A percentile compares a stretch with the other conserved stretches of the same genome.
These are phyloP conservation scores for Drosophila sp. DNA, from an alignment of 1,140 invertebrate species.

Conservation along the genomic window DNA sequence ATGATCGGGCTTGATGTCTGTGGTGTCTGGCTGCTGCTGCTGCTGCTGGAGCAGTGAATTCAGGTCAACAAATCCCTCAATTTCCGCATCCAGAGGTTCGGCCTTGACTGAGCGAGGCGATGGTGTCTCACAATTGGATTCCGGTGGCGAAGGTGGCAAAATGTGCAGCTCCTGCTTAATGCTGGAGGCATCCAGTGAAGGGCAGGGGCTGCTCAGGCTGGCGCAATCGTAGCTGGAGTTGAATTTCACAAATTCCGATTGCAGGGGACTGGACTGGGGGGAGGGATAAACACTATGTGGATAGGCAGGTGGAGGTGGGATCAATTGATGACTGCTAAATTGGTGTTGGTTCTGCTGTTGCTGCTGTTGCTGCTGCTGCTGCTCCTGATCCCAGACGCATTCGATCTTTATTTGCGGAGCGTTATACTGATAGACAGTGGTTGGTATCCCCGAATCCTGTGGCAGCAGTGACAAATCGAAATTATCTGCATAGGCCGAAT, in stretches of 20 bases:
- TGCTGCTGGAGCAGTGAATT: slow-evolving; percentile 67
- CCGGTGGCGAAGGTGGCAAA: slow-evolving; percentile 81
- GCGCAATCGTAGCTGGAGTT: slow-evolving; percentile 71
- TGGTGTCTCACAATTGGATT: slow-evolving; percentile 81
- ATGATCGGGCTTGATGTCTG: slow-evolving; percentile 86
- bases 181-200: slow-evolving; percentile 69
- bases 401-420: slow-evolving; percentile 79
- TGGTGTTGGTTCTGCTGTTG: not conserved
- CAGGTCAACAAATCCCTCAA: slow-evolving; percentile 77
- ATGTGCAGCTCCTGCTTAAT: slow-evolving; percentile 82
- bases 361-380: slow-evolving; percentile 45
- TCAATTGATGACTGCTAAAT: slow-evolving; percentile 49
- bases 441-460: slow-evolving; percentile 82
- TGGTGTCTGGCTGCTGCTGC: slow-evolving; percentile 49
- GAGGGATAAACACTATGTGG: slow-evolving; percentile 77
- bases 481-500: slow-evolving; percentile 86
- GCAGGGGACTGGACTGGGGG: slow-evolving; percentile 76
- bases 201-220: slow-evolving; percentile 74
- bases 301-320: slow-evolving; percentile 68
- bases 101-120: slow-evolving; percentile 76
- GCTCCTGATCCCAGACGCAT: slow-evolving; percentile 64
- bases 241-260: slow-evolving; percentile 69
- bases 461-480: slow-evolving; percentile 91
- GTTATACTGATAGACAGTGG: slow-evolving; percentile 77
- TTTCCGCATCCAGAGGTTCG: slow-evolving; percentile 78